Evolutionary conservation across 2,797 vertebrate species (phyloP).

Genomic region (Darevskia nairensis): DNA sequence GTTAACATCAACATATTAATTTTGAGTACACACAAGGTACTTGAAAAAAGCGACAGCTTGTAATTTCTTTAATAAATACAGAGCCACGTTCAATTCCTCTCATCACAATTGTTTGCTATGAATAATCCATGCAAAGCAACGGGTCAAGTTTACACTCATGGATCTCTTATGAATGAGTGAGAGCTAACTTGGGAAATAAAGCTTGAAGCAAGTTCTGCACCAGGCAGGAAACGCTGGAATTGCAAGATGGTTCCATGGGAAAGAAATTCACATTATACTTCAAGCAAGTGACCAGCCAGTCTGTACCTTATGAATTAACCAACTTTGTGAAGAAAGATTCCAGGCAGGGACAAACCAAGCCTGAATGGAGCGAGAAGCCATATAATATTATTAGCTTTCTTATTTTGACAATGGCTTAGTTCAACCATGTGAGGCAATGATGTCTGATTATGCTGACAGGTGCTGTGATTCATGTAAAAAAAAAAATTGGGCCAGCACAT

Average conservation of each 20-base stretch:
- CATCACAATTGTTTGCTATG: slow-evolving; percentile 27
- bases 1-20: slow-evolving; percentile 34
- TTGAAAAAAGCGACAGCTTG: slow-evolving; percentile 26
- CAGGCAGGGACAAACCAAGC: background rate
- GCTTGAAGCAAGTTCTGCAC: slow-evolving; percentile 19
- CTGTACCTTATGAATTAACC: background rate
- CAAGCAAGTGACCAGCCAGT: background rate
- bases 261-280: background rate
- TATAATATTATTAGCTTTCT: background rate
- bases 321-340: background rate
- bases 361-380: background rate
- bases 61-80: slow-evolving; percentile 46
- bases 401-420: background rate
- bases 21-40: slow-evolving; percentile 39
- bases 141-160: fast-evolving
- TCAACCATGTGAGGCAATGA: background rate
- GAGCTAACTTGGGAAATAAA: background rate
- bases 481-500: too few species aligned
- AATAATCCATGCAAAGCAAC: slow-evolving; percentile 21
- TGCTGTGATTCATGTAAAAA: background rate
- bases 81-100: background rate
- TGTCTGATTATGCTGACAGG: background rate
- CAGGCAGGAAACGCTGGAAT: background rate
- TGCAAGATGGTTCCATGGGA: background rate
- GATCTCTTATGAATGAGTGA: slow-evolving; percentile 1